Evolutionary conservation across 2,113 vertebrate species (phyloP), one percentile per base, ranked within the genome.

Genomic region (Neogobius melanostomus): DNA sequence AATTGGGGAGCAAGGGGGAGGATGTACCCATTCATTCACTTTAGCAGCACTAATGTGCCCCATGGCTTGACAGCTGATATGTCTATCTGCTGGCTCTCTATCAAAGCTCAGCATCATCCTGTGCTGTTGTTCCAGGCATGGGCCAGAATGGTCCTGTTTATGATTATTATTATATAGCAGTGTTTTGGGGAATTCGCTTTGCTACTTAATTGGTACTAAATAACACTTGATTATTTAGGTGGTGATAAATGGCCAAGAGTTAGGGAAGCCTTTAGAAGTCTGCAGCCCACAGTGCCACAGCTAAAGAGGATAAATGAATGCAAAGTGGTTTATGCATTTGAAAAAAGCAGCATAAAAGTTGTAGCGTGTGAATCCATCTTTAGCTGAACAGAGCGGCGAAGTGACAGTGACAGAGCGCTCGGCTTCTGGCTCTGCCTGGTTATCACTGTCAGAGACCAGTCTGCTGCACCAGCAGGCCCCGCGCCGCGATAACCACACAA

Each of bases 401-500:
- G 73, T 93, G 92, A 93, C 92, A 93, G 80, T 93, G 92, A 93
- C 87, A 87, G 88, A 93, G 92, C 78, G 77, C 85, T 48, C 21
- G 81, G 83, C 83, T 72, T 80, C 85, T 86, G 66, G 71, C 87
- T 89, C 76, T 85, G 89, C 80, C 81, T 86, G 81, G 90, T 93
- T 92, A 92, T 94, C 91, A 91, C 90, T 92, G 91, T 90, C 92
- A 88, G 80, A 72, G 79, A 89, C 80, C 86, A 91, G 90, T 91
- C 88, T 86, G 89, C 88, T 91, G 91, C 91, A 91, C 86, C 90
- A 92, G 91, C 84, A 87, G 89, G 87, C 91, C 90, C 84, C 83
- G 90, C 86, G 64, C 87, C 59, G 83, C 44, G 92, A 93, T 93
- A 93, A 93, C 91, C 91, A 89, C 90, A 91, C 91, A 92, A 86